A percentile compares a stretch with the other conserved stretches of the same genome.
Conservation (phyloP, 2,888 invertebrate genomes). For the Meliscaeva auricollis region DNA sequence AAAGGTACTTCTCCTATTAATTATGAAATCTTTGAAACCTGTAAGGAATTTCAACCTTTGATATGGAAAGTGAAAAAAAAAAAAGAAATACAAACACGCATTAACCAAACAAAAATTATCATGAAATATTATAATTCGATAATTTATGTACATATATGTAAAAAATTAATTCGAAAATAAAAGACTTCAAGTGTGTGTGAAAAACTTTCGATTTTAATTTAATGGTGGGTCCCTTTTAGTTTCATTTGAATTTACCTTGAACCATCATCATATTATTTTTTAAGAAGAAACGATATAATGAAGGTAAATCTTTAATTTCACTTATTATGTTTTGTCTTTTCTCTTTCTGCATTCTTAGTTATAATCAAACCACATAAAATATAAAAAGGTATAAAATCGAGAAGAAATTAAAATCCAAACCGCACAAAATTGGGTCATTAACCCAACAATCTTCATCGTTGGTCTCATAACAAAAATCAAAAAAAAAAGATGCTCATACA, state of each 20-base stretch:
- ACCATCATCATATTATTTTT: not conserved
- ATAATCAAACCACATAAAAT: constrained; percentile 40
- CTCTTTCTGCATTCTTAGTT: constrained; percentile 14
- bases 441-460: constrained; percentile 17
- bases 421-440: constrained; percentile 62
- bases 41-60: not conserved
- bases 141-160: not conserved
- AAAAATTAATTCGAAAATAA: not conserved
- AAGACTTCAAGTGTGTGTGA: not conserved
- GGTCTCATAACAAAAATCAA: constrained; percentile 21
- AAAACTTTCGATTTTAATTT: constrained; percentile 31
- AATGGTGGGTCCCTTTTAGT: constrained; percentile 10
- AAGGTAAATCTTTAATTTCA: constrained; percentile 49
- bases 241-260: constrained; percentile 31
- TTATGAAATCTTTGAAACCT: not conserved
- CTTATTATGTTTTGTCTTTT: constrained; percentile 23
- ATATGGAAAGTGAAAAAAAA: not conserved
- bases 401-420: constrained; percentile 31
- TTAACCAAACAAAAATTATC: not conserved
- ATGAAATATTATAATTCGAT: not conserved
- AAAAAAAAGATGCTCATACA: constrained; percentile 30
- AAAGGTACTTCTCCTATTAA: not conserved
- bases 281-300: not conserved
- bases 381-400: constrained; percentile 12
- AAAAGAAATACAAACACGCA: not conserved